Percentiles rank a stretch among this genome's conserved stretches.
Conservation (phyloP, 2,797 vertebrate genomes). For the Tiaroga cobitis region DNA sequence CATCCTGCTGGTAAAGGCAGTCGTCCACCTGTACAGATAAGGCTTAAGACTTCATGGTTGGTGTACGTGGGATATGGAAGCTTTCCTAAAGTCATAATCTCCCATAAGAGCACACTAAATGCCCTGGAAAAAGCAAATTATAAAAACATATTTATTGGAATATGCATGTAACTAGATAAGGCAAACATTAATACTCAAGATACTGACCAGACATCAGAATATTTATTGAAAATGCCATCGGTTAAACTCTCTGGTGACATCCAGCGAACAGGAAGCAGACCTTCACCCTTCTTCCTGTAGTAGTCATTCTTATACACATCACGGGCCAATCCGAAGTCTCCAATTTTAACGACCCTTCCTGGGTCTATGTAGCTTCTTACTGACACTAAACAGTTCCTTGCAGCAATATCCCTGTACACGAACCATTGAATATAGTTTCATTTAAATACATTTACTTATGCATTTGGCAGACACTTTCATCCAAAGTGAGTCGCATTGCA, state of each 20-base stretch:
- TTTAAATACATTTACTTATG: background rate
- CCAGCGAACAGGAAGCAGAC: conserved; percentile 80
- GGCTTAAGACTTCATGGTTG: conserved; percentile 79
- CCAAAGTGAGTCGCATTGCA: background rate
- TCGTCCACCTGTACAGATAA: conserved; percentile 73
- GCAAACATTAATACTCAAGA: background rate
- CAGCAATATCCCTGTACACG: conserved; percentile 76
- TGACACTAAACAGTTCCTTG: conserved; percentile 82
- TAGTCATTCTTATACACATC: conserved; percentile 83
- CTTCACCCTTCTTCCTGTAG: conserved; percentile 82
- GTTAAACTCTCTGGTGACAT: conserved; percentile 82
- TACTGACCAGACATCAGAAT: conserved; percentile 80
- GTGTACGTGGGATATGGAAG: conserved; percentile 80
- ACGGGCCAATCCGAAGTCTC: conserved; percentile 80
- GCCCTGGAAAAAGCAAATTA: conserved; percentile 66
- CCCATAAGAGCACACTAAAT: conserved; percentile 81
- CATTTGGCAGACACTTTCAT: background rate
- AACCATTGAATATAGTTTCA: background rate
- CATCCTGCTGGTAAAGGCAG: conserved; percentile 74
- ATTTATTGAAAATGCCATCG: conserved; percentile 80
- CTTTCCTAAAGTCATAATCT: conserved; percentile 78
- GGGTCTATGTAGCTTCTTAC: conserved; percentile 68
- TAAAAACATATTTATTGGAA: background rate
- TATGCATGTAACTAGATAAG: background rate
- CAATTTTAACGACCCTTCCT: conserved; percentile 74